Conservation (phyloP, 2,113 vertebrate species). For the Circaetus gallicus region DNA sequence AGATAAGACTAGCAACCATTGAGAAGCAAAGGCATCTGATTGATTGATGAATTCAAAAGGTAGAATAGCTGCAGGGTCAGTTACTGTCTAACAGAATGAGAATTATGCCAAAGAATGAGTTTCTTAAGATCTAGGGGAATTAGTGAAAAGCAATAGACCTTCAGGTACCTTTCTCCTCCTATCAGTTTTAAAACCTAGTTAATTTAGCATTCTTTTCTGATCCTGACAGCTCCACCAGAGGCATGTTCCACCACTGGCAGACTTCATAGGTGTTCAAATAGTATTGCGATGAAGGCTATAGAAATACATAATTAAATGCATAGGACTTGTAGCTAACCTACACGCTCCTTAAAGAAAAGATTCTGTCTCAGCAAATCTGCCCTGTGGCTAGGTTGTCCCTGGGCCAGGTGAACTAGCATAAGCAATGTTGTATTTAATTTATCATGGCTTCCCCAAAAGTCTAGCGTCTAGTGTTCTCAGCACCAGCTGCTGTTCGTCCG, state of each 20-base stretch:
- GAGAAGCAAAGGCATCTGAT: not conserved
- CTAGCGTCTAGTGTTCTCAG: not conserved
- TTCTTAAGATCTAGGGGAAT: slow-evolving; percentile 14
- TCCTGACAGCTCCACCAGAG: slow-evolving; percentile 14
- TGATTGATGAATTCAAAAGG: slow-evolving; percentile 2
- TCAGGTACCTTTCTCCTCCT: slow-evolving; percentile 24
- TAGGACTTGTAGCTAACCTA: not conserved
- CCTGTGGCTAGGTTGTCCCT: not conserved
- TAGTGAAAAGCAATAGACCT: slow-evolving; percentile 6
- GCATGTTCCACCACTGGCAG: not conserved
- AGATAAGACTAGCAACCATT: not conserved
- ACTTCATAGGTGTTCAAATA: not conserved
- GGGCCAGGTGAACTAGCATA: not conserved
- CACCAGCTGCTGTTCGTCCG: not conserved
- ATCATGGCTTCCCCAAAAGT: not conserved
- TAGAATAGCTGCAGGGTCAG: slow-evolving; percentile 3
- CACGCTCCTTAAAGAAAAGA: not conserved
- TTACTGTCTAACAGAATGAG: slow-evolving; percentile 29
- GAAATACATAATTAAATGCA: not conserved
- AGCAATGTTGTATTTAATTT: not conserved
- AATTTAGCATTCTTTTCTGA: not conserved
- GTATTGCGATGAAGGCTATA: not conserved
- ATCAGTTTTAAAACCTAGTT: not conserved
- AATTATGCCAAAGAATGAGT: slow-evolving; percentile 1
- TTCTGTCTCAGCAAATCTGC: not conserved